phyloP scores from a whole-genome alignment of 2,888 invertebrate genomes.

The Tryphoninae sp. region DNA sequence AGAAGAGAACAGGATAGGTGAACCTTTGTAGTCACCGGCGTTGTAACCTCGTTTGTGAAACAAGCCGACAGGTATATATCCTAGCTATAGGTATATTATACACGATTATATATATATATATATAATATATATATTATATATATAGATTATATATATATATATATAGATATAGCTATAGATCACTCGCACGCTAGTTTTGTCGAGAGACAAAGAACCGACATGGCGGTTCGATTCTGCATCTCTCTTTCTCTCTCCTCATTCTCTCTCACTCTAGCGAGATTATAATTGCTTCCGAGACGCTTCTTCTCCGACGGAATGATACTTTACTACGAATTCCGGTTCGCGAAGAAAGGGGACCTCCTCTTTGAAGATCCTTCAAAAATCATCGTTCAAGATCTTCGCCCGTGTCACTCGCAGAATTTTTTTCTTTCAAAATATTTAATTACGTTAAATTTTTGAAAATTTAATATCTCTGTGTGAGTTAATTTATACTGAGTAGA shows the following conservation, averaged over 20 bases:
- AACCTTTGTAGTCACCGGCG: conserved; percentile 77
- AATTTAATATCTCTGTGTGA: background rate
- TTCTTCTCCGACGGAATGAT: conserved; percentile 66
- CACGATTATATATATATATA: background rate
- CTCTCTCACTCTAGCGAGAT: conserved; percentile 66
- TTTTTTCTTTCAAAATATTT: background rate
- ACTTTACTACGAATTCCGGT: conserved; percentile 57
- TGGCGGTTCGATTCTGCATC: conserved; percentile 52
- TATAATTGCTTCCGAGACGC: conserved; percentile 80
- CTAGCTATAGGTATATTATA: conserved; percentile 1
- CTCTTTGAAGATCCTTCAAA: conserved; percentile 24
- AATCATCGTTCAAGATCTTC: background rate
- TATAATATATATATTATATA: too few relatives aligned
- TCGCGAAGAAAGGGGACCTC: conserved; percentile 27
- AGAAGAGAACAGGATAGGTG: conserved; percentile 62
- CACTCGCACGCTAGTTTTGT: background rate
- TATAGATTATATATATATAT: background rate
- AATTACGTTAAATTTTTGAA: background rate
- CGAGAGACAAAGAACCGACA: conserved; percentile 74
- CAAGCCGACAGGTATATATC: conserved; percentile 77
- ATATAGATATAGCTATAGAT: background rate
- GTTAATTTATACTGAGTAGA: too few relatives aligned
- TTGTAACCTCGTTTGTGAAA: conserved; percentile 79
- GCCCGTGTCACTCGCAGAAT: background rate
- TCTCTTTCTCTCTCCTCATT: conserved; percentile 40